Evolutionary conservation across 2,888 invertebrate genomes (phyloP).

Genomic region (Cremastinae sp.): DNA sequence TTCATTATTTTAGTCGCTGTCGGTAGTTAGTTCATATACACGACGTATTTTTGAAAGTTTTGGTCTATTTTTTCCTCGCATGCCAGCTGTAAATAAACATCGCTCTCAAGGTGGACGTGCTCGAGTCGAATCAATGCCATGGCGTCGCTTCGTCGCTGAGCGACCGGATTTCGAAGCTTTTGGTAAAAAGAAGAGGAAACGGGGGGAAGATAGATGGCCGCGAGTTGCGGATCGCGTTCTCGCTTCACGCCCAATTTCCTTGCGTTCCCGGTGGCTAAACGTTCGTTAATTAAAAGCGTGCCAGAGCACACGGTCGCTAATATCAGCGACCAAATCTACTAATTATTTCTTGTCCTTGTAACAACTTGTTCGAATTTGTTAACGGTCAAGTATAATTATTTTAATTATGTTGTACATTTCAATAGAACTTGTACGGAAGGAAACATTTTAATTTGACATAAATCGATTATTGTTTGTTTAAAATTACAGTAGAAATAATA

Average conservation of each 20-base stretch:
- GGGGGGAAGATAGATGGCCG: neutral
- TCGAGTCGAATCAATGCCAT: conserved; percentile 26
- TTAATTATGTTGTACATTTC: too few relatives aligned
- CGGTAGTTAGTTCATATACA: neutral
- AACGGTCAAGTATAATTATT: too few relatives aligned
- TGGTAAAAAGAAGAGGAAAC: conserved; percentile 13
- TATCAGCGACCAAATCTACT: too few relatives aligned
- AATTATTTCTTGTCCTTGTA: too few relatives aligned
- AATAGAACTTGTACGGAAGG: too few relatives aligned
- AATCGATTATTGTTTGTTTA: too few relatives aligned
- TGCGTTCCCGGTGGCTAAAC: neutral
- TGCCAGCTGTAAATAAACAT: conserved; percentile 54
- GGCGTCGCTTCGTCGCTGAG: conserved; percentile 20
- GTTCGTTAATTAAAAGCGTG: conserved; percentile 3
- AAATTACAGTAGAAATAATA: too few relatives aligned
- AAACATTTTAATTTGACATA: too few relatives aligned
- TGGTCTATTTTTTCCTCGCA: neutral
- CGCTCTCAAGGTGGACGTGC: conserved; percentile 18
- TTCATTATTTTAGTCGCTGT: neutral
- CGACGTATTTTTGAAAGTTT: neutral
- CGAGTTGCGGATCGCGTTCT: too few relatives aligned
- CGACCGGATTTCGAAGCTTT: conserved; percentile 9
- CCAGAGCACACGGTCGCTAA: too few relatives aligned
- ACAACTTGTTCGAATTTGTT: too few relatives aligned
- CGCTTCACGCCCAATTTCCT: neutral